Evolutionary conservation across 1,140 invertebrate species (phyloP).

Genomic region (Halesus radiatus): DNA sequence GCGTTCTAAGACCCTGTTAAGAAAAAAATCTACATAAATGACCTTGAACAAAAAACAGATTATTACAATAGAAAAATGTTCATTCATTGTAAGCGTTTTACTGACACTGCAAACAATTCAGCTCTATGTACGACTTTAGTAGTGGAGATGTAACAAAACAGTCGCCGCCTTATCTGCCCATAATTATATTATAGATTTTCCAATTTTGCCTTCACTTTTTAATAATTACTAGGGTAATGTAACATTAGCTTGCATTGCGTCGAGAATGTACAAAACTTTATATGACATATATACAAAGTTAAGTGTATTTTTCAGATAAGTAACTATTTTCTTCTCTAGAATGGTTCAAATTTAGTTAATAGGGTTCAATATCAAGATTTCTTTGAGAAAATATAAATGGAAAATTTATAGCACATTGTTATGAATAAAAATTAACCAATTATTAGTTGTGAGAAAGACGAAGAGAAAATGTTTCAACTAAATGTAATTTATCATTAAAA

Average conservation of each 20-base stretch:
- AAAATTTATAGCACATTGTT: constrained; percentile 49
- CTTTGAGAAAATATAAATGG: constrained; percentile 33
- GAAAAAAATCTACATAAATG: too few species aligned
- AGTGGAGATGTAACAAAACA: too few species aligned
- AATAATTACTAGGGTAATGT: background rate
- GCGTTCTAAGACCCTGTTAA: too few species aligned
- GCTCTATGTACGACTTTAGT: too few species aligned
- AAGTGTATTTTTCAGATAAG: constrained; percentile 12
- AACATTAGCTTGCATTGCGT: constrained; percentile 2
- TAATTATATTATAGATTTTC: background rate
- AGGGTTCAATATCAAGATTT: constrained; percentile 32
- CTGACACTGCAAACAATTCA: too few species aligned
- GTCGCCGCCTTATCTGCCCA: too few species aligned
- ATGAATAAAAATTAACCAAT: constrained; percentile 38
- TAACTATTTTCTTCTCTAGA: constrained; percentile 9
- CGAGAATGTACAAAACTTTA: constrained; percentile 40
- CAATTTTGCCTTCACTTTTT: background rate
- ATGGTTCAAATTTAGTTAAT: constrained; percentile 29
- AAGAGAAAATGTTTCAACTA: constrained; percentile 24
- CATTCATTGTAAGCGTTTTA: too few species aligned
- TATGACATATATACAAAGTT: constrained; percentile 17
- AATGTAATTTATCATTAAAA: constrained; percentile 48
- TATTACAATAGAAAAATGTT: too few species aligned
- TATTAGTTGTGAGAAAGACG: constrained; percentile 22
- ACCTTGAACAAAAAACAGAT: too few species aligned